Evolutionary conservation across 2,888 invertebrate species (phyloP), one percentile per base, ranked within the genome.

Genomic region (Nemoura dubitans): DNA sequence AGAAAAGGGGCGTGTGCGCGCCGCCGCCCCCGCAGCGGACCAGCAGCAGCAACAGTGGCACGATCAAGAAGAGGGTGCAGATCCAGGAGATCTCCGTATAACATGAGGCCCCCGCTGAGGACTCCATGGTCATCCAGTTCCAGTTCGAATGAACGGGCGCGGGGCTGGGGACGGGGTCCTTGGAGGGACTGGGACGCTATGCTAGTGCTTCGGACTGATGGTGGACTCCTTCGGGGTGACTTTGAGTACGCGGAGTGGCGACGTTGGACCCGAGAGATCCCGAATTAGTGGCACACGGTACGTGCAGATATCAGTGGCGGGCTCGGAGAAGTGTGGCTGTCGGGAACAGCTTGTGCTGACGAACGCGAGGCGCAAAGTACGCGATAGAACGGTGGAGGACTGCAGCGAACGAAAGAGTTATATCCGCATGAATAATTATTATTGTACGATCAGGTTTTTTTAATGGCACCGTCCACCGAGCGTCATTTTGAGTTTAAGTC

Each of bases 21-120:
- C 88, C 88, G 21, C 59, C 86, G 85, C 91, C 91, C 87, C 92
- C 92, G 0, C 90, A 90, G 76, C 92, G 92, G 10, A 84, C 84
- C 2, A 81, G 29, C 81, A 84, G 84, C 28, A 84, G 84, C 76
- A 84, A 84, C 84, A 29, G 84, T 16, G 84, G 84, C 28, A 84
- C 84, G 28, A 93, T 95, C 89, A 96, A 96, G 92, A 96, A 96
- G 91, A 94, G 96, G 90, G 96, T 96, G 87, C 96, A 96, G 92
- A 96, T 96, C 89, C 96, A 96, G 91, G 96, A 96, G 92, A 96
- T 96, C 91, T 95, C 95, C 87, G 96, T 96, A 91, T 96, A 95
- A 94, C 93, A 89, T 91, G 91, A 87, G 43, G 78, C 86, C 76
- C 77, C 83, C 59, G 59, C 59, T 21, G 59, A 84, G 84, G 84